phyloP scores from a whole-genome alignment of 1,140 invertebrate species.

The Ericerus pela region DNA sequence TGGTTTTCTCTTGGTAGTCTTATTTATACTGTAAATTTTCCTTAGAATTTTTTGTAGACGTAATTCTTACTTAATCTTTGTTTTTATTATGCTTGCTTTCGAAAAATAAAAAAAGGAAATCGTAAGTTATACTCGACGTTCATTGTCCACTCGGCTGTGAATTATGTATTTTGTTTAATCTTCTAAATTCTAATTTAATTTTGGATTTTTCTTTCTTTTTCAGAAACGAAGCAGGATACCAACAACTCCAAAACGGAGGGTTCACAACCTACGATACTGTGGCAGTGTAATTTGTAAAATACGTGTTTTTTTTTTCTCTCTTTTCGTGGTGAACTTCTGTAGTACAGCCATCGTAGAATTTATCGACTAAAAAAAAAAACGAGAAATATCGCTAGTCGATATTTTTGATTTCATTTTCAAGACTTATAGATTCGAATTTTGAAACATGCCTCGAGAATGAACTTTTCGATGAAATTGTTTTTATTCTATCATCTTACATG shows the following conservation, averaged over 20 bases:
- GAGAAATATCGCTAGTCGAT: not conserved
- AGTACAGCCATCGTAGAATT: too few relatives aligned
- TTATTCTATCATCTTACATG: too few relatives aligned
- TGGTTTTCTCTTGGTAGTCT: too few relatives aligned
- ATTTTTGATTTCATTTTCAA: not conserved
- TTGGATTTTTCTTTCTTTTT: slow-evolving; percentile 26
- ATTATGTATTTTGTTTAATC: not conserved
- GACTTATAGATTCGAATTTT: too few relatives aligned
- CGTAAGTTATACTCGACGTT: not conserved
- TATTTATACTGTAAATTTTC: too few relatives aligned
- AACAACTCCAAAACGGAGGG: slow-evolving; percentile 54
- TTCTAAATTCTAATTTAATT: not conserved
- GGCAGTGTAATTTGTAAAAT: slow-evolving; percentile 83
- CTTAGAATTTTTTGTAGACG: too few relatives aligned
- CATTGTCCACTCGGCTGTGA: too few relatives aligned
- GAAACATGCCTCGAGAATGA: too few relatives aligned
- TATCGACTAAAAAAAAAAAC: not conserved
- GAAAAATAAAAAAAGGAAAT: slow-evolving; percentile 9
- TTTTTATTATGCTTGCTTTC: slow-evolving; percentile 1
- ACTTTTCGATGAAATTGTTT: not conserved
- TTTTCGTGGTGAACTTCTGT: too few relatives aligned
- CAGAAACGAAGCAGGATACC: slow-evolving; percentile 76
- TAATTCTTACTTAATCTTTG: too few relatives aligned
- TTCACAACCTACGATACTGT: slow-evolving; percentile 93
- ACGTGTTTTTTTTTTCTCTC: too few relatives aligned